Percentiles rank a stretch among this genome's conserved stretches.
Evolutionary conservation across 2,113 vertebrate genomes (phyloP).

Genomic region (Sterna hirundo): DNA sequence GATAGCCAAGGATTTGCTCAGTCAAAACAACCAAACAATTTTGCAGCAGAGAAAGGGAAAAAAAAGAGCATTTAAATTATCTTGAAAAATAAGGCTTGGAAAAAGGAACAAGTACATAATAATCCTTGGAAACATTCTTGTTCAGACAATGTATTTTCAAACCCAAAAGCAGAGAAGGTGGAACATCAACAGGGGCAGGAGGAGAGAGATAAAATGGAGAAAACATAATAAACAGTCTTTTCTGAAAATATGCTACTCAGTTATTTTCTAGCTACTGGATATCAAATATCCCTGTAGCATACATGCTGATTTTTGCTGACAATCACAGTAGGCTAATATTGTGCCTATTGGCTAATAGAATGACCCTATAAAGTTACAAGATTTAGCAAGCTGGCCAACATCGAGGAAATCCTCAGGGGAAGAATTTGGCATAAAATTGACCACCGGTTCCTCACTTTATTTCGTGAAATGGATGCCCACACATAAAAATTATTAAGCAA

Average conservation of each 20-base stretch:
- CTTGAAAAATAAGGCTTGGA: neutral
- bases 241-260: neutral
- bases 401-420: neutral
- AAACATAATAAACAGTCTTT: neutral
- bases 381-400: neutral
- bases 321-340: neutral
- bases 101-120: neutral
- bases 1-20: neutral
- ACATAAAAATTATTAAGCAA: neutral
- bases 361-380: neutral
- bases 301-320: neutral
- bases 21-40: neutral
- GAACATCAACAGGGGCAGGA: neutral
- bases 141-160: neutral
- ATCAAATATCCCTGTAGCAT: neutral
- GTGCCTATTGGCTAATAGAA: neutral
- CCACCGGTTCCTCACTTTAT: neutral
- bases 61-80: neutral
- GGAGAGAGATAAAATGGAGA: neutral
- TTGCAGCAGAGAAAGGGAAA: neutral
- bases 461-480: neutral
- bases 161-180: neutral
- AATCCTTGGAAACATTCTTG: neutral
- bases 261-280: neutral
- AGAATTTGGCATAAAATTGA: neutral